These are phyloP conservation scores for Megalopta genalis DNA, from an alignment of 1,140 invertebrate species.

Conservation along the genomic window DNA sequence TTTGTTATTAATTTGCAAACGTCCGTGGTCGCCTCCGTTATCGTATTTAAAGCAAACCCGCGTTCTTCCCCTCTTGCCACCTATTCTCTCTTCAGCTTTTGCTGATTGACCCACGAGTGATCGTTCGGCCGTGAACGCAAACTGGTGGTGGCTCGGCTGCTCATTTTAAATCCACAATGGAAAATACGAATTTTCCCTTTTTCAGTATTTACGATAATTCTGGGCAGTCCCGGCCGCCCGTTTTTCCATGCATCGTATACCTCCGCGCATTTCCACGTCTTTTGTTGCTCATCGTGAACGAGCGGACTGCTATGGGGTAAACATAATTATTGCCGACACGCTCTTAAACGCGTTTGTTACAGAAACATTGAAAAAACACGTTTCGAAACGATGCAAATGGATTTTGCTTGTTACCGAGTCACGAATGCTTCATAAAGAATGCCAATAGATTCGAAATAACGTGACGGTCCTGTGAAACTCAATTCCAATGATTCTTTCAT, in stretches of 20 bases:
- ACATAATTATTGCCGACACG: background rate
- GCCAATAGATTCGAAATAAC: no score
- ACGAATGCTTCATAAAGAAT: no score
- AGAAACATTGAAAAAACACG: no score
- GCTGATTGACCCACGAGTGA: conserved; percentile 68
- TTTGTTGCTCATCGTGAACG: background rate
- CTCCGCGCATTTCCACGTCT: background rate
- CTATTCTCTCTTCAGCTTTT: conserved; percentile 4
- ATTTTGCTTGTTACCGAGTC: no score
- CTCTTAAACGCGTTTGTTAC: background rate
- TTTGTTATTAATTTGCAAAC: conserved; percentile 77
- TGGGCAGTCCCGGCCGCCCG: background rate
- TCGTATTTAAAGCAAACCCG: conserved; percentile 69
- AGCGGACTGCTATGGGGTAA: background rate
- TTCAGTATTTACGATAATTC: conserved; percentile 18
- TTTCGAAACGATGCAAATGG: no score
- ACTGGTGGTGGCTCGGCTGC: conserved; percentile 44
- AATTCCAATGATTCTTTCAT: no score
- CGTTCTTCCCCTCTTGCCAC: conserved; percentile 1
- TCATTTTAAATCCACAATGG: conserved; percentile 57
- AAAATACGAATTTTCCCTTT: conserved; percentile 56
- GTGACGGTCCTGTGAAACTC: no score
- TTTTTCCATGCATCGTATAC: conserved; percentile 2
- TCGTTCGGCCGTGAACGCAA: conserved; percentile 54
- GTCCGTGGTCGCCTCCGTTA: conserved; percentile 52